These are phyloP conservation scores for Microplitis manilae DNA, from an alignment of 2,888 invertebrate species.

Conservation along the genomic window DNA sequence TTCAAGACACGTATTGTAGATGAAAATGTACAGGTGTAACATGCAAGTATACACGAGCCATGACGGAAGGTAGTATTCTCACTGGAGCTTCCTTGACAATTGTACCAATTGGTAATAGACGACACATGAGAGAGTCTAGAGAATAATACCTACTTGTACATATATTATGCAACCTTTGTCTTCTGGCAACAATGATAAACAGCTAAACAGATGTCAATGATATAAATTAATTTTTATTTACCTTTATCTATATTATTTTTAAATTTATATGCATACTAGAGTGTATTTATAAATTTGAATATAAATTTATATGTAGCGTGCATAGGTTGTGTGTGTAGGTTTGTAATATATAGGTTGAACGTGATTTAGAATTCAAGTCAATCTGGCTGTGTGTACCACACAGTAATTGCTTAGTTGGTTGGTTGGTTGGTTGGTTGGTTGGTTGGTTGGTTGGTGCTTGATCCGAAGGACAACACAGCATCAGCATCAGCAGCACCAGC, in stretches of 20 bases:
- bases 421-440: constrained; percentile 16
- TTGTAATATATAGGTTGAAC: constrained; percentile 1
- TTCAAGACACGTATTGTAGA: not conserved
- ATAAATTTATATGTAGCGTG: not conserved
- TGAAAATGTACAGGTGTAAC: constrained; percentile 22
- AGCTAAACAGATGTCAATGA: not conserved
- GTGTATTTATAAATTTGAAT: not conserved
- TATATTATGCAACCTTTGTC: constrained; percentile 7
- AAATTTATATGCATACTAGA: too few relatives aligned
- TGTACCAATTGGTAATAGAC: constrained; percentile 30
- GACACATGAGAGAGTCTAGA: not conserved
- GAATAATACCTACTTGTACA: not conserved
- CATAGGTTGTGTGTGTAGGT: not conserved
- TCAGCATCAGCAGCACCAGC: not conserved
- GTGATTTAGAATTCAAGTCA: constrained; percentile 29
- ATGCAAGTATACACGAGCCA: constrained; percentile 11
- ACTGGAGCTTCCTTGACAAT: constrained; percentile 29
- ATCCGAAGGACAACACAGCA: constrained; percentile 32
- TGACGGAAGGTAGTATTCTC: constrained; percentile 29
- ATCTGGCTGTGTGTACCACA: constrained; percentile 20
- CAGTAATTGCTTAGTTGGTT: constrained; percentile 28
- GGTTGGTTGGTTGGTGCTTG: constrained; percentile 25
- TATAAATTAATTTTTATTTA: not conserved
- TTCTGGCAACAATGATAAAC: not conserved
- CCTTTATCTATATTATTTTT: not conserved